phyloP scores from a whole-genome alignment of 30 jellyfish, hydroid and myxozoan genomes.

The Chrysaora quinquecirrha region DNA sequence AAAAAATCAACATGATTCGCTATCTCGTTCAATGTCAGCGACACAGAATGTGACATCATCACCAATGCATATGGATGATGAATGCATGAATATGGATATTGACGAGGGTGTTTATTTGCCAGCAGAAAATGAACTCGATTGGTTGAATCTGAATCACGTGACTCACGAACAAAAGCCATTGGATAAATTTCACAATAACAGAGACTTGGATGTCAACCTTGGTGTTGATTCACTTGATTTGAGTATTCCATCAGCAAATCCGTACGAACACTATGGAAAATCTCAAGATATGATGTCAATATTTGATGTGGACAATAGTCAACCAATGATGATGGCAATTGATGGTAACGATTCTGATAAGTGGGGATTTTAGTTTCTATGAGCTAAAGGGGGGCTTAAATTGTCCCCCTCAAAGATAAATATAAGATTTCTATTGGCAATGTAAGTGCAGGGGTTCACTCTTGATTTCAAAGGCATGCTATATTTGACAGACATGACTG shows the following conservation, averaged over 20 bases:
- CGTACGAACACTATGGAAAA: slow-evolving; percentile 14
- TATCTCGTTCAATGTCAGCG: neutral
- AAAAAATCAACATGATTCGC: neutral
- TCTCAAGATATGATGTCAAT: slow-evolving; percentile 54
- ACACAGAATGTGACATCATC: neutral
- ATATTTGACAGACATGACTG: too few species aligned
- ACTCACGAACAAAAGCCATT: neutral
- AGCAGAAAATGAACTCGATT: slow-evolving; percentile 41
- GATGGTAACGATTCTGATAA: slow-evolving; percentile 58
- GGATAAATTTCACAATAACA: neutral
- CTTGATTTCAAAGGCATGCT: too few species aligned
- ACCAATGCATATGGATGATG: slow-evolving; percentile 56
- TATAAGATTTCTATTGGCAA: too few species aligned
- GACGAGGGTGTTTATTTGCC: slow-evolving; percentile 29
- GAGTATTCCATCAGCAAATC: neutral
- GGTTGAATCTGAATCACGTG: slow-evolving; percentile 44
- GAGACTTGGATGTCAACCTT: neutral
- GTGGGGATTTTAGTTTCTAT: slow-evolving; percentile 49
- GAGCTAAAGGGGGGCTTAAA: too few species aligned
- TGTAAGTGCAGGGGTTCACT: too few species aligned
- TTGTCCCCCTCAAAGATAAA: too few species aligned
- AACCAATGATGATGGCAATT: slow-evolving; percentile 42
- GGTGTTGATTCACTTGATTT: neutral
- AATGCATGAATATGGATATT: slow-evolving; percentile 41
- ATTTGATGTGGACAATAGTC: slow-evolving; percentile 48